phyloP scores from a whole-genome alignment of 2,888 invertebrate species.

The Crioceris asparagi region DNA sequence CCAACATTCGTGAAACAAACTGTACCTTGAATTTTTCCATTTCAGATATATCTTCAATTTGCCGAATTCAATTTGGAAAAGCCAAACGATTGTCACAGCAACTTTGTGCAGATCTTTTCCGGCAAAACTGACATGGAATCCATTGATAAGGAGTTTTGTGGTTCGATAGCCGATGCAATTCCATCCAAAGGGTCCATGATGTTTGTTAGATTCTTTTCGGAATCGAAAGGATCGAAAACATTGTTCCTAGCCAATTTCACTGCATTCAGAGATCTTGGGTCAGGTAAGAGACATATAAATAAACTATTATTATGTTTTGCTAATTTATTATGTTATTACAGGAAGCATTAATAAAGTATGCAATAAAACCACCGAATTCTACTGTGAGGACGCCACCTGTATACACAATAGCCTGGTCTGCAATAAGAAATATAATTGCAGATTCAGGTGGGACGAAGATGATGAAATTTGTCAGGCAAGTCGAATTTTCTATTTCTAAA shows the following conservation, averaged over 20 bases:
- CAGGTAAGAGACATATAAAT: too few relatives aligned
- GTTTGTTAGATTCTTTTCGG: conserved; percentile 64
- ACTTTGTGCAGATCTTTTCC: conserved; percentile 64
- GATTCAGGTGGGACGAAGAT: conserved; percentile 67
- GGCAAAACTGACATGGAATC: conserved; percentile 51
- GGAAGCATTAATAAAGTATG: neutral
- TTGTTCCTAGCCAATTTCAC: conserved; percentile 64
- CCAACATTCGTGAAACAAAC: neutral
- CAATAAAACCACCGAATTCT: conserved; percentile 50
- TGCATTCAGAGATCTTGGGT: conserved; percentile 54
- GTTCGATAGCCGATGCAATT: conserved; percentile 73
- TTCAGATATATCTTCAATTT: conserved; percentile 61
- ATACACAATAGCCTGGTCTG: conserved; percentile 60
- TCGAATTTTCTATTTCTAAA: too few relatives aligned
- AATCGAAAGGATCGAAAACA: conserved; percentile 46
- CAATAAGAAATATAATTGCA: conserved; percentile 67
- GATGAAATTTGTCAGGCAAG: conserved; percentile 53
- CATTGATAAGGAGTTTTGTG: conserved; percentile 64
- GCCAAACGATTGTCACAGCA: conserved; percentile 68
- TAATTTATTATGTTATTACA: neutral
- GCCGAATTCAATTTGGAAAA: conserved; percentile 51
- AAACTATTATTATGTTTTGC: too few relatives aligned
- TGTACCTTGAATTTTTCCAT: conserved; percentile 18
- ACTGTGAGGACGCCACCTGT: conserved; percentile 83
- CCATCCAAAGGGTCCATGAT: conserved; percentile 56